phyloP scores from a whole-genome alignment of 2,888 invertebrate genomes.

The Netelia melanura region DNA sequence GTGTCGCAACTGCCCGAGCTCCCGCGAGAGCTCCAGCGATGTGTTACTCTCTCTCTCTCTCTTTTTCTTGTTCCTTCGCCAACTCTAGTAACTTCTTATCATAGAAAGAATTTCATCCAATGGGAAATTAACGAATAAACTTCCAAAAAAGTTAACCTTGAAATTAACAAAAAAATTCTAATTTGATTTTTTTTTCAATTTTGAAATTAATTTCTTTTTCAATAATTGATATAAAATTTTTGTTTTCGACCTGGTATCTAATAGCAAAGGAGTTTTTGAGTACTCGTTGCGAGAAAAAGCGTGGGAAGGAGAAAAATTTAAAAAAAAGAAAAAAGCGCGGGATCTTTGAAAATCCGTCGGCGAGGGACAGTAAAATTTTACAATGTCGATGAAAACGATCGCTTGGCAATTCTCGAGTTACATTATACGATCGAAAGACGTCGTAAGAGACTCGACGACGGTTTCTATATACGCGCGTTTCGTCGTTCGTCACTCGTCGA shows the following conservation, averaged over 20 bases:
- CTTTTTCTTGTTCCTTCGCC: neutral
- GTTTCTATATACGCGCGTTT: neutral
- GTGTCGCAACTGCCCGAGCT: conserved; percentile 76
- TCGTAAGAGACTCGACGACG: conserved; percentile 25
- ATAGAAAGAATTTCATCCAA: neutral
- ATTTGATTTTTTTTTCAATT: no score
- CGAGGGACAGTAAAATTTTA: neutral
- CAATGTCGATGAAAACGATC: neutral
- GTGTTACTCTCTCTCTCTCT: neutral
- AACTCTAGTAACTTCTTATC: neutral
- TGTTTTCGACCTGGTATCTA: no score
- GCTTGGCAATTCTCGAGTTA: neutral
- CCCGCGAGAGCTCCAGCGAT: neutral
- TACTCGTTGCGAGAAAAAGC: neutral
- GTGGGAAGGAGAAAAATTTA: neutral
- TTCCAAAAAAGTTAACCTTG: neutral
- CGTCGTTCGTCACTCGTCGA: neutral
- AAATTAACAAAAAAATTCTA: no score
- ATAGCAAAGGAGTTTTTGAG: no score
- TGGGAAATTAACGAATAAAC: neutral
- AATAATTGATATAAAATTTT: no score
- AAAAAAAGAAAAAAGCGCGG: neutral
- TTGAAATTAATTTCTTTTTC: no score
- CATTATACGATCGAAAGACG: neutral
- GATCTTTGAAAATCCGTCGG: neutral